phyloP scores from a whole-genome alignment of 2,797 vertebrate genomes.

The Melanotaenia trifasciata region DNA sequence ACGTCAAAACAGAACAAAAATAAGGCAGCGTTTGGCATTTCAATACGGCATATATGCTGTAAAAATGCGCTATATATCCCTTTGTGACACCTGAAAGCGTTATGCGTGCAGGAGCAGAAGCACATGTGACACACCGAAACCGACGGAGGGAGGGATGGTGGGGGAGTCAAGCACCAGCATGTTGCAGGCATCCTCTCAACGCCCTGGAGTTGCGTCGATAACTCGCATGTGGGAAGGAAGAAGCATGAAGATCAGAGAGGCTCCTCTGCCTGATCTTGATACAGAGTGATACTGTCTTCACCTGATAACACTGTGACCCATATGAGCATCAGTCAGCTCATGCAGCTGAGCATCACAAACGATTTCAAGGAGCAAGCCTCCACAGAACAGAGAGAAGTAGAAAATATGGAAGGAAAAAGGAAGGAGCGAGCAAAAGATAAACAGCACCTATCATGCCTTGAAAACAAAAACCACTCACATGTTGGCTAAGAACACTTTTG shows the following conservation, averaged over 20 bases:
- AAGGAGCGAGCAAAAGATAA: slow-evolving; percentile 47
- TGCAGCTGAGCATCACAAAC: slow-evolving; percentile 65
- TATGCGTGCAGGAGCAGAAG: slow-evolving; percentile 70
- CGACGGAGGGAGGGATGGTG: background rate
- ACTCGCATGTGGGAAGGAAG: slow-evolving; percentile 62
- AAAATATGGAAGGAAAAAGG: background rate
- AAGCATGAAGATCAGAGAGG: slow-evolving; percentile 61
- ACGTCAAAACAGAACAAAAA: slow-evolving; percentile 66
- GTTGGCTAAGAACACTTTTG: slow-evolving; percentile 80
- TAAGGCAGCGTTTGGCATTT: slow-evolving; percentile 88
- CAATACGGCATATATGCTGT: slow-evolving; percentile 76
- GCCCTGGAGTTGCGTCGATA: slow-evolving; percentile 35
- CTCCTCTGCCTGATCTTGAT: slow-evolving; percentile 60
- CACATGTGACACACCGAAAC: slow-evolving; percentile 51
- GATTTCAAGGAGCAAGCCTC: slow-evolving; percentile 52
- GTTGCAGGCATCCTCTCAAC: slow-evolving; percentile 56
- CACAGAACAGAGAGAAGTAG: slow-evolving; percentile 7
- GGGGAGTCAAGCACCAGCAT: slow-evolving; percentile 58
- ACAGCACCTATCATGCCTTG: slow-evolving; percentile 39
- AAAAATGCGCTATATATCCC: slow-evolving; percentile 68
- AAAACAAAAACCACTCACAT: slow-evolving; percentile 51
- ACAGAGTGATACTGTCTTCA: slow-evolving; percentile 55
- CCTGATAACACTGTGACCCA: slow-evolving; percentile 63
- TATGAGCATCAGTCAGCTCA: slow-evolving; percentile 63
- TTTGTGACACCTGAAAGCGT: slow-evolving; percentile 80